phyloP scores from a whole-genome alignment of 2,113 vertebrate genomes.

The Gymnogyps californianus region DNA sequence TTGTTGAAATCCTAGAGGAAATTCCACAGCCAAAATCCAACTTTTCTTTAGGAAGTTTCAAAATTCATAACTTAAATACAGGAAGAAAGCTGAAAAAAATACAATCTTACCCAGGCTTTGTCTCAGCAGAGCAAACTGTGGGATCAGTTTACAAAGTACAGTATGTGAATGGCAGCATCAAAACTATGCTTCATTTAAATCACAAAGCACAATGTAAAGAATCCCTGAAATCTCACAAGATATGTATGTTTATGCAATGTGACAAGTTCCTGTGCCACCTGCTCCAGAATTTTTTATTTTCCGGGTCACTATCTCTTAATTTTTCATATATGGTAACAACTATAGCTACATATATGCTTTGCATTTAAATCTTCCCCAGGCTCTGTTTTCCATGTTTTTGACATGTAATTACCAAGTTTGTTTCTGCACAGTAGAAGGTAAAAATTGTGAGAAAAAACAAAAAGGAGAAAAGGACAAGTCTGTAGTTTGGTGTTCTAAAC shows the following conservation, averaged over 20 bases:
- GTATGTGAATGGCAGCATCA: background rate
- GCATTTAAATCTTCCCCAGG: background rate
- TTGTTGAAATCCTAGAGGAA: background rate
- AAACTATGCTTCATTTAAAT: background rate
- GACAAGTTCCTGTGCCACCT: background rate
- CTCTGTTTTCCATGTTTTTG: background rate
- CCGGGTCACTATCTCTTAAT: background rate
- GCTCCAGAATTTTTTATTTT: background rate
- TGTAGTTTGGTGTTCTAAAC: background rate
- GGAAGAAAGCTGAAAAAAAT: background rate
- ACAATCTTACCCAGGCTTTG: background rate
- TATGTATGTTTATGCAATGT: background rate
- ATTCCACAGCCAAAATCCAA: background rate
- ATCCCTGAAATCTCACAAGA: background rate
- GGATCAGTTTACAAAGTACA: background rate
- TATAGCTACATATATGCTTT: accelerated
- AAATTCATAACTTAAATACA: background rate
- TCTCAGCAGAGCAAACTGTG: background rate
- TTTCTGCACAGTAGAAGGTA: background rate
- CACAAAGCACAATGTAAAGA: background rate
- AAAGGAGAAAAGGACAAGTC: background rate
- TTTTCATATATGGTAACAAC: background rate
- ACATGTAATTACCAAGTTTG: background rate
- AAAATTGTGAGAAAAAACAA: background rate
- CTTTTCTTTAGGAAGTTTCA: background rate